Evolutionary conservation across 1,140 invertebrate species (phyloP), one percentile per base, ranked within the genome.

Genomic region (Cardiocondyla obscurior): DNA sequence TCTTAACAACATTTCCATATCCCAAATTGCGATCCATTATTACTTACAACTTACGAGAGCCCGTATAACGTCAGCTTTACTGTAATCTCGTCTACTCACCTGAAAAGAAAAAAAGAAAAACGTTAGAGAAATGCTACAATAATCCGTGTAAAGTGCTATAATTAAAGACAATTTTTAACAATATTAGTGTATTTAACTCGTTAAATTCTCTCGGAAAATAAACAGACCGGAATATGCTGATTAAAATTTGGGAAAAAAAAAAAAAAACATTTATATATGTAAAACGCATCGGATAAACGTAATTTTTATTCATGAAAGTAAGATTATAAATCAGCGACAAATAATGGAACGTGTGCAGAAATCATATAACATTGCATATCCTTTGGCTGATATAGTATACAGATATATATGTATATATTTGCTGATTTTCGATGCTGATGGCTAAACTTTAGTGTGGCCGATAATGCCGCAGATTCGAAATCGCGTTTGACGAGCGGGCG

Each of bases 1-100:
- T 79, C 46, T 79, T 53, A 79, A 79, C 74, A 69, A 67, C 46
- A 79, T 79, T 79, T 79, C 74, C 62, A 79, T 69, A 67, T 10
- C 12, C 33, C 16, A 79, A 77, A 79, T 69, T 53, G 46, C 62
- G 33, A 79, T 69, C 62, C 33, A 79, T 79, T 79, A 79, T 67
- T 77, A 73, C 51, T 81, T 73, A 81, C 25, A 14, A 57, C 51
- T 46, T 73, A 44, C 12, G 28, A 73, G 28, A 42, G 70, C 2
- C 10, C 36, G 60, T 7, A 30, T 36, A 69, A 72, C 51, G 57
- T 46, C 64, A 8, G 39, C 36, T 19, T 28, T 28, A 16, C 25
- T 30, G 33, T 44, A 69, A 81, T 81, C 51, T 72, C 67, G 28
- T 39, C 39, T 22, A 73, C 53, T 73, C 30, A 73, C 77, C 67